A percentile compares a stretch with the other conserved stretches of the same genome.
Evolutionary conservation across 2,888 invertebrate genomes (phyloP).

Genomic region (Drosophila meridionalis): DNA sequence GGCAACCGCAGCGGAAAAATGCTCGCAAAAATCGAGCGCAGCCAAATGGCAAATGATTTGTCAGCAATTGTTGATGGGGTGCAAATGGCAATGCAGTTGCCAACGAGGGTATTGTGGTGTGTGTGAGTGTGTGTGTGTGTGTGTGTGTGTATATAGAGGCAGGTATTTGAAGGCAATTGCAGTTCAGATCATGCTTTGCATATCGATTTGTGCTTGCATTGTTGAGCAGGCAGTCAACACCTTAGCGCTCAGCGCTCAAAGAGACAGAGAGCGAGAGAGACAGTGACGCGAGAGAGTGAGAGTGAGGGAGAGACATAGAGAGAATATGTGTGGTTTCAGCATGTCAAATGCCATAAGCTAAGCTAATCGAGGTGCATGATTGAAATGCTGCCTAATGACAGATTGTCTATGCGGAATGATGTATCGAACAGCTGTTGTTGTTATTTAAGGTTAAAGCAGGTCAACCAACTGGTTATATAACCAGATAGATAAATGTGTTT

Average conservation of each 20-base stretch:
- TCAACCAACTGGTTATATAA: conserved; percentile 3
- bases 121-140: not conserved
- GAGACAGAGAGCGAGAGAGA: too few relatives aligned
- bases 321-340: not conserved
- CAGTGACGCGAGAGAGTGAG: not conserved
- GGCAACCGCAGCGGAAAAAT: conserved; percentile 76
- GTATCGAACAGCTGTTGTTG: not conserved
- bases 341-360: conserved; percentile 26
- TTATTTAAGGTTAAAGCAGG: conserved; percentile 5
- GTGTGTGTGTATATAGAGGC: conserved; percentile 4
- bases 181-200: conserved; percentile 52
- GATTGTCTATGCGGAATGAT: conserved; percentile 12
- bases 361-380: conserved; percentile 49
- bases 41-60: conserved; percentile 80
- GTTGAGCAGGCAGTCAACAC: conserved; percentile 30
- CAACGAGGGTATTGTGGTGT: not conserved
- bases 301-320: not conserved
- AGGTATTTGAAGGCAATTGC: conserved; percentile 47
- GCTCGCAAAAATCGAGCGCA: conserved; percentile 56
- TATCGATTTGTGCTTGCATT: conserved; percentile 52
- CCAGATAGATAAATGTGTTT: not conserved
- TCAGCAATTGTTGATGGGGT: conserved; percentile 71
- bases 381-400: conserved; percentile 46
- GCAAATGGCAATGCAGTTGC: conserved; percentile 31
- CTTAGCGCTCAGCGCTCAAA: conserved; percentile 11